Percentiles rank a stretch among this genome's conserved stretches.
Evolutionary conservation across 2,888 invertebrate species (phyloP).

Genomic region (Mongoloraphidia duomilia): DNA sequence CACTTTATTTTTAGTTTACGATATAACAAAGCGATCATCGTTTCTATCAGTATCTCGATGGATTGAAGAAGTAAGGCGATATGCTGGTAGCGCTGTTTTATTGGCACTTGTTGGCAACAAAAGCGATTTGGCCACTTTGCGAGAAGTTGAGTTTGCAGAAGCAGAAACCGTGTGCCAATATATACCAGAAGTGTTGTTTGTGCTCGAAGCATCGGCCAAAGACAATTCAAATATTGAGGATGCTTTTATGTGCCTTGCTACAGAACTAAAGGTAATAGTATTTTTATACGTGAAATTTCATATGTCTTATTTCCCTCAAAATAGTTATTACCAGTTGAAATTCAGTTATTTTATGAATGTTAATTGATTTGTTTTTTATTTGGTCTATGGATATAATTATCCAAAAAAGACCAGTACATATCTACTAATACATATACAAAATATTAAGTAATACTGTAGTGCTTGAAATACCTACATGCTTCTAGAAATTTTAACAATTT

Average conservation of each 20-base stretch:
- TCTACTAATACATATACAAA: too few relatives aligned
- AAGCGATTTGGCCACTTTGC: constrained; percentile 64
- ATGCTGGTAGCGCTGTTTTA: constrained; percentile 83
- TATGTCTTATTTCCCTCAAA: not conserved
- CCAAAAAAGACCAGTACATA: too few relatives aligned
- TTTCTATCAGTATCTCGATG: constrained; percentile 86
- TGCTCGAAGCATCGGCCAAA: constrained; percentile 82
- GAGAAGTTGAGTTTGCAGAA: constrained; percentile 76
- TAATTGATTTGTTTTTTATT: too few relatives aligned
- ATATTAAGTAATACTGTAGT: too few relatives aligned
- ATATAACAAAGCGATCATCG: constrained; percentile 84
- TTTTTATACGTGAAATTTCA: too few relatives aligned
- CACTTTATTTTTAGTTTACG: constrained; percentile 56
- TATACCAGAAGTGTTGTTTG: constrained; percentile 73
- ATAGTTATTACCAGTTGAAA: not conserved
- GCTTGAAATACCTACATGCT: too few relatives aligned
- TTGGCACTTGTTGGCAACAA: constrained; percentile 88
- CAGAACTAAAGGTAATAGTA: constrained; percentile 60
- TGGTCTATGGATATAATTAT: too few relatives aligned
- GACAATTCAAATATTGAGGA: constrained; percentile 84
- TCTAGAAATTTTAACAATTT: too few relatives aligned
- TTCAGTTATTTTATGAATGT: not conserved
- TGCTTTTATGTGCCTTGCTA: constrained; percentile 72
- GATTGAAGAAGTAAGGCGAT: constrained; percentile 91
- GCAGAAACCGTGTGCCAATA: constrained; percentile 76